phyloP scores from a whole-genome alignment of 2,797 vertebrate genomes.

The Halcyon chelicuti region DNA sequence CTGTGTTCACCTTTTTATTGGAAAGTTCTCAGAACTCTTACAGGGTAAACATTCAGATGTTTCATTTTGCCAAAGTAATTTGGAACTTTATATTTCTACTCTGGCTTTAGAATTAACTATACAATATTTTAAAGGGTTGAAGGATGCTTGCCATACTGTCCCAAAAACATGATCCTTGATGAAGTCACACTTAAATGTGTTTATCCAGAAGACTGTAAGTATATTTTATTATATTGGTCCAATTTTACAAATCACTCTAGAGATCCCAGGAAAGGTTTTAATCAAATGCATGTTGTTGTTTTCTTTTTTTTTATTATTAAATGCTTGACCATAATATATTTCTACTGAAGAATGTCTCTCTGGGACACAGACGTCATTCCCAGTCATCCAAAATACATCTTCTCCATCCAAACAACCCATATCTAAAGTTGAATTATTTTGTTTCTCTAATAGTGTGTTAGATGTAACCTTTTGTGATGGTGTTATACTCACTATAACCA shows the following conservation, averaged over 20 bases:
- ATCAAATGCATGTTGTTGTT: neutral
- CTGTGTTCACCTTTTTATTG: neutral
- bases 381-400: neutral
- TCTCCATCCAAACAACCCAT: neutral
- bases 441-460: neutral
- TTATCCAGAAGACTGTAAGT: conserved; percentile 95
- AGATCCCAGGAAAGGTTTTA: neutral
- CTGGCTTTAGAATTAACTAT: conserved; percentile 1
- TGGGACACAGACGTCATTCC: neutral
- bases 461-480: neutral
- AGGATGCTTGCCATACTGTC: conserved; percentile 95
- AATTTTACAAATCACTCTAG: neutral
- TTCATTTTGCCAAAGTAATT: neutral
- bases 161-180: conserved; percentile 94
- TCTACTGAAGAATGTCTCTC: neutral
- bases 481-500: neutral
- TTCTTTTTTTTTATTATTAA: neutral
- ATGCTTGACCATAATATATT: neutral
- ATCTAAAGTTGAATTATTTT: neutral
- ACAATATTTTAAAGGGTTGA: conserved; percentile 85
- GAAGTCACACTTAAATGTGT: conserved; percentile 96
- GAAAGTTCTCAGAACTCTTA: neutral
- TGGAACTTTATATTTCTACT: neutral
- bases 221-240: neutral
- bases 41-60: neutral